Percentiles rank a stretch among this genome's conserved stretches.
Evolutionary conservation across 1,140 invertebrate species (phyloP).

Genomic region (Ylistrum balloti): DNA sequence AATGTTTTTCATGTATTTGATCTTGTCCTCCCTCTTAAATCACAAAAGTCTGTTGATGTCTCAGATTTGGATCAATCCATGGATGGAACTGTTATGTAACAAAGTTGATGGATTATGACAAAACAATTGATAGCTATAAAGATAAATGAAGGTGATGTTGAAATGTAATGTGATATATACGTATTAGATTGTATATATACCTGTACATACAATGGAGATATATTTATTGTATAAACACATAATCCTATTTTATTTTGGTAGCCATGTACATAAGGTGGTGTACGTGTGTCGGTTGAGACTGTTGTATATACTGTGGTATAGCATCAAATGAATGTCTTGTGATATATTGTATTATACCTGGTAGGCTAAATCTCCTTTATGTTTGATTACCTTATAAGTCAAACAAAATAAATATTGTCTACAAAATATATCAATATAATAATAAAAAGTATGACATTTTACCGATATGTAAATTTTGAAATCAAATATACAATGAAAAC

Average conservation of each 20-base stretch:
- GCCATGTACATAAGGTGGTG: neutral
- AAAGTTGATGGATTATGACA: neutral
- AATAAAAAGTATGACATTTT: no score
- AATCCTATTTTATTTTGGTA: conserved; percentile 20
- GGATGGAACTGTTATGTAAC: conserved; percentile 14
- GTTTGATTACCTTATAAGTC: neutral
- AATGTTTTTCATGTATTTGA: neutral
- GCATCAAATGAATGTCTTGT: neutral
- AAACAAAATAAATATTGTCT: no score
- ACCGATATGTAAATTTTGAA: no score
- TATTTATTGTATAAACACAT: conserved; percentile 5
- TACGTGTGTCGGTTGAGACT: neutral
- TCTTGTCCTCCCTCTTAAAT: neutral
- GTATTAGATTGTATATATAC: neutral
- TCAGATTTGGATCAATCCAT: neutral
- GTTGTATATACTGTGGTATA: neutral
- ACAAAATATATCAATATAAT: no score
- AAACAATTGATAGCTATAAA: neutral
- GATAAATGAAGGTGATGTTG: neutral
- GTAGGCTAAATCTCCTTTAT: neutral
- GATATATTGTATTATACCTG: neutral
- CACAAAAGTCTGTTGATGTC: neutral
- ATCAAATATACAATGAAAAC: no score
- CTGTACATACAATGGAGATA: conserved; percentile 29
- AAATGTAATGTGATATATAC: neutral